Conservation (phyloP, 2,113 vertebrate species). For the Apaloderma vittatum region DNA sequence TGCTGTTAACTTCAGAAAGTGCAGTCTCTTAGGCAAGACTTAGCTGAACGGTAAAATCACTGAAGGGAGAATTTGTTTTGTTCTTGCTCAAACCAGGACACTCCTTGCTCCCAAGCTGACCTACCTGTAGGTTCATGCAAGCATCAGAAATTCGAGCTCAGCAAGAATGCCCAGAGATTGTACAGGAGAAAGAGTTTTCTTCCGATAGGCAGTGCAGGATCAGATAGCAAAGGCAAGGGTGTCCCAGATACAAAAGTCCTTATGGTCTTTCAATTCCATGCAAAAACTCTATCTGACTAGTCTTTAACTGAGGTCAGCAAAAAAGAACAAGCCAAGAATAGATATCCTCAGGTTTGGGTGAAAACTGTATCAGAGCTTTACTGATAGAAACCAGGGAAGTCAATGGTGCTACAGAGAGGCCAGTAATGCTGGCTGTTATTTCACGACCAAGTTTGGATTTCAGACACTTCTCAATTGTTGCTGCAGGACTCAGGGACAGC, state of each 20-base stretch:
- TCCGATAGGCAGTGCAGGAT: not conserved
- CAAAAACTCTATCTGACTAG: not conserved
- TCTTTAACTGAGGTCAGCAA: not conserved
- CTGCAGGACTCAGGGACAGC: not conserved
- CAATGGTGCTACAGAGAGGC: not conserved
- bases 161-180: not conserved
- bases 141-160: accelerated
- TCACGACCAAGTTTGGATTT: not conserved
- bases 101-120: not conserved
- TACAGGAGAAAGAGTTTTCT: not conserved
- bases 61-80: too few relatives aligned
- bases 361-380: not conserved
- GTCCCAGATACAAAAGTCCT: not conserved
- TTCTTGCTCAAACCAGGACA: too few relatives aligned
- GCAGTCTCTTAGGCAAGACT: too few relatives aligned
- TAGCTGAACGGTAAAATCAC: too few relatives aligned
- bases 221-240: not conserved
- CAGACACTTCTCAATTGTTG: not conserved
- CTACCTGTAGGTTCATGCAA: not conserved
- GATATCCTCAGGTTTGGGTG: not conserved
- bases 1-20: too few relatives aligned
- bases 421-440: not conserved
- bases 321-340: not conserved
- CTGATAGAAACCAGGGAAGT: not conserved
- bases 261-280: not conserved